These are phyloP conservation scores for Catharus fuscescens DNA, from an alignment of 2,113 vertebrate species.

Conservation along the genomic window DNA sequence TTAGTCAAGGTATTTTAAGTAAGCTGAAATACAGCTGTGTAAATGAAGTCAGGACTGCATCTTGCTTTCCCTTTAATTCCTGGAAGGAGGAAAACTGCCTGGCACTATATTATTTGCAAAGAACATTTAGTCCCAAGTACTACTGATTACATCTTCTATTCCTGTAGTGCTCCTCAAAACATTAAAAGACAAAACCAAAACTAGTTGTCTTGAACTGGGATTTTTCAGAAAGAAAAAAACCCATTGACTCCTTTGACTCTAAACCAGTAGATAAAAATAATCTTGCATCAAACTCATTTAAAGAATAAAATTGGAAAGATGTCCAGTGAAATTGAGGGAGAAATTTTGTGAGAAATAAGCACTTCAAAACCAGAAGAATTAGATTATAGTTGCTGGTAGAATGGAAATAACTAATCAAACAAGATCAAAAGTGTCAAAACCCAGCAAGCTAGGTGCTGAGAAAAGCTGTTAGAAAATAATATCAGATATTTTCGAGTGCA, in stretches of 20 bases:
- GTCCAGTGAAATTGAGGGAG: not conserved
- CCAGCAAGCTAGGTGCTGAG: not conserved
- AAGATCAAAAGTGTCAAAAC: slow-evolving; percentile 5
- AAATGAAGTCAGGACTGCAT: not conserved
- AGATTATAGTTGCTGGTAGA: not conserved
- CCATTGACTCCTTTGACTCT: accelerated
- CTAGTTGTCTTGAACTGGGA: not conserved
- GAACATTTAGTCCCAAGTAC: not conserved
- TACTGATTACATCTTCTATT: not conserved
- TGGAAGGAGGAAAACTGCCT: not conserved
- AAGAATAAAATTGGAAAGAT: not conserved
- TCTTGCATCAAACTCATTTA: not conserved
- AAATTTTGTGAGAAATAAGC: not conserved
- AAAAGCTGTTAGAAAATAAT: not conserved
- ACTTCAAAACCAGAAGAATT: not conserved
- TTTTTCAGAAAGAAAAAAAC: not conserved
- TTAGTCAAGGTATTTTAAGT: not conserved
- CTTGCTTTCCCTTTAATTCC: not conserved
- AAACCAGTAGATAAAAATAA: not conserved
- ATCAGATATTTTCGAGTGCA: not conserved
- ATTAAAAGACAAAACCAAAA: not conserved
- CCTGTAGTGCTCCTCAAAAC: not conserved
- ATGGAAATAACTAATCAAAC: not conserved
- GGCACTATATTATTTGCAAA: not conserved
- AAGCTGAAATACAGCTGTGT: not conserved